Percentiles rank a stretch among this genome's conserved stretches.
Evolutionary conservation across 2,797 vertebrate genomes (phyloP).

Genomic region (Chaunax sp.): DNA sequence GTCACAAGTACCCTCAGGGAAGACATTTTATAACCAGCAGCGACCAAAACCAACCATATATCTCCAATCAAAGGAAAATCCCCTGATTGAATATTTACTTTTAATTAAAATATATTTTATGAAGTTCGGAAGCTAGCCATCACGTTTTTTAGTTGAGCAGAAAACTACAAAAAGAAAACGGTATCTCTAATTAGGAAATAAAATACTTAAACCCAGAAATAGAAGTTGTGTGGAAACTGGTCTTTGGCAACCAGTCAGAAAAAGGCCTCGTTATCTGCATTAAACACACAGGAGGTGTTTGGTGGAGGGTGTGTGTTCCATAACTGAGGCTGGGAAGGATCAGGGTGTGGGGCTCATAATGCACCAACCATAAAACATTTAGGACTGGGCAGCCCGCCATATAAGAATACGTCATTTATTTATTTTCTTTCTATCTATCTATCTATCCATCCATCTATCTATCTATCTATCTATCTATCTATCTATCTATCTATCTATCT

Average conservation of each 20-base stretch:
- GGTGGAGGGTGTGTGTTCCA: conserved; percentile 5
- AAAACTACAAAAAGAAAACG: conserved; percentile 14
- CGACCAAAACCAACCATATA: conserved; percentile 22
- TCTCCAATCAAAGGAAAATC: conserved; percentile 22
- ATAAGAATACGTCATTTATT: too few species aligned
- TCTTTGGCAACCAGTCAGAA: neutral
- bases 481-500: too few species aligned
- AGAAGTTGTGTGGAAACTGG: neutral
- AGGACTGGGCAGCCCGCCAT: neutral
- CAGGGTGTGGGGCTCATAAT: neutral
- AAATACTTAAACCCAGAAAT: conserved; percentile 3
- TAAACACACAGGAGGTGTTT: conserved; percentile 12
- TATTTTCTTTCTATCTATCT: neutral
- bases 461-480: neutral
- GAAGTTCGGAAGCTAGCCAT: conserved; percentile 5
- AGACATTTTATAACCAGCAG: conserved; percentile 15
- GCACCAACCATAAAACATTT: neutral
- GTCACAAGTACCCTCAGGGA: conserved; percentile 21
- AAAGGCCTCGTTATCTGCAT: conserved; percentile 25
- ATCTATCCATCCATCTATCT: neutral
- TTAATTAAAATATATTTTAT: conserved; percentile 35
- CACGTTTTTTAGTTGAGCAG: neutral
- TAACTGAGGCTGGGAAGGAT: neutral
- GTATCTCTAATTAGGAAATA: neutral
- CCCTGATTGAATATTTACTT: conserved; percentile 2